Percentiles rank a stretch among this genome's conserved stretches.
phyloP scores from a whole-genome alignment of 2,797 vertebrate species.

The Simalia tracyae region DNA sequence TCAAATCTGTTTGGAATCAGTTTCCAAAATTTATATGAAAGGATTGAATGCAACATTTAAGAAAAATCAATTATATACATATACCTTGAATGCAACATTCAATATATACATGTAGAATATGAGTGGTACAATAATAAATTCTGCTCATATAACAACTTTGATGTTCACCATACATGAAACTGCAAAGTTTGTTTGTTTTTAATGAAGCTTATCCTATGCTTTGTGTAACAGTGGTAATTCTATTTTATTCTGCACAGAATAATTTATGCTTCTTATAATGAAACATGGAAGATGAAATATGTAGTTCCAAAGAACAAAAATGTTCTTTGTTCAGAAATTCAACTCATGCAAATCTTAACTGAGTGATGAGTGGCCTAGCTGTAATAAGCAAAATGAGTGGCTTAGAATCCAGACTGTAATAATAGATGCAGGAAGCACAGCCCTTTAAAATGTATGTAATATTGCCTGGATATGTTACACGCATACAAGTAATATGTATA shows the following conservation, averaged over 20 bases:
- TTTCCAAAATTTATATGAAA: background rate
- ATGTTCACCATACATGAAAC: background rate
- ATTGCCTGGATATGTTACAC: background rate
- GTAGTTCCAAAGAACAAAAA: background rate
- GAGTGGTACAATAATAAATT: background rate
- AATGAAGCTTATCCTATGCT: background rate
- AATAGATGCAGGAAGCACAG: background rate
- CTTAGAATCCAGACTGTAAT: background rate
- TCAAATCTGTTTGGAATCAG: background rate
- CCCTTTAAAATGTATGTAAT: background rate
- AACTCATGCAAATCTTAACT: background rate
- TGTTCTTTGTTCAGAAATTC: background rate
- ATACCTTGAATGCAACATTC: background rate
- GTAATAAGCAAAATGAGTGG: background rate
- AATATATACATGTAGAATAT: background rate
- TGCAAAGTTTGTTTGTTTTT: background rate
- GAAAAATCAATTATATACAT: background rate
- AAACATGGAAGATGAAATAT: background rate
- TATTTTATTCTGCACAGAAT: background rate
- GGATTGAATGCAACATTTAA: background rate
- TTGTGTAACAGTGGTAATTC: background rate
- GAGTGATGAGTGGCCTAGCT: background rate
- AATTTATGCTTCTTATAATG: background rate
- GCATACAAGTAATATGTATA: slow-evolving; percentile 7
- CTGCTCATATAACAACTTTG: background rate